Conservation (phyloP, 2,797 vertebrate species). For the Lates japonicus region DNA sequence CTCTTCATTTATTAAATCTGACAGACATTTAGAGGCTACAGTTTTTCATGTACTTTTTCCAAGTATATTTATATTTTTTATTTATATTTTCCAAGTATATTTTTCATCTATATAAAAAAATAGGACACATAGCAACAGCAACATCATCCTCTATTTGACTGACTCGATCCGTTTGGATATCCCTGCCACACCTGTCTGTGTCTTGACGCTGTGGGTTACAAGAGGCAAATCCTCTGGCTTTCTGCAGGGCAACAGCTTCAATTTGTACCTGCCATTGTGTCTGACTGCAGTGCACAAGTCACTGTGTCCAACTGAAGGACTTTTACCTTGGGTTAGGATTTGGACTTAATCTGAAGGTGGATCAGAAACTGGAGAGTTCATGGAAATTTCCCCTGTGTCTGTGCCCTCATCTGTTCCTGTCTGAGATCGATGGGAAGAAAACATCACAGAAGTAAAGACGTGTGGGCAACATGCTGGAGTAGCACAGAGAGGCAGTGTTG, state of each 20-base stretch:
- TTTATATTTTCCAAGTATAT: not conserved
- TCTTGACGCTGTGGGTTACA: constrained; percentile 7
- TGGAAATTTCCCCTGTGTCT: not conserved
- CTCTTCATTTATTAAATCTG: not conserved
- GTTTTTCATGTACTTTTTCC: not conserved
- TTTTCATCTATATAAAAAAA: not conserved
- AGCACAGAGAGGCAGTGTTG: constrained; percentile 1
- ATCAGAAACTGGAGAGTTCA: constrained; percentile 31
- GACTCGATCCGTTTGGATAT: constrained; percentile 5
- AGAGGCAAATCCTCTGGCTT: constrained; percentile 34
- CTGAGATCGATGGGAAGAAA: constrained; percentile 14
- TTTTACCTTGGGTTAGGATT: constrained; percentile 36
- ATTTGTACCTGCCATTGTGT: constrained; percentile 28
- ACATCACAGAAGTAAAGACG: constrained; percentile 6
- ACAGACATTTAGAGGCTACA: not conserved
- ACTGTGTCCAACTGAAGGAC: constrained; percentile 10
- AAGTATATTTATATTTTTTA: not conserved
- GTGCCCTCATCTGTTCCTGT: constrained; percentile 8
- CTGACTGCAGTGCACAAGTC: not conserved
- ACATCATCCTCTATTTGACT: constrained; percentile 18
- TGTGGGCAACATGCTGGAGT: constrained; percentile 2
- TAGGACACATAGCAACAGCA: not conserved
- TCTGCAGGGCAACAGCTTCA: constrained; percentile 29
- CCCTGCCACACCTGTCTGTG: not conserved
- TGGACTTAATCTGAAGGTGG: constrained; percentile 39